phyloP scores from a whole-genome alignment of 2,113 vertebrate species.

The human region GRCh38 chr6:144738001-144738500 shows the following conservation, averaged over 20 bases:
- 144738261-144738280: neutral
- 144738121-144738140: neutral
- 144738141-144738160: neutral
- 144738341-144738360: too few relatives aligned
- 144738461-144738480: neutral
- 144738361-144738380: accelerated
- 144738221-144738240: neutral
- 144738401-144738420: neutral
- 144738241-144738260: neutral
- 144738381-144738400: neutral
- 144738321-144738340: neutral
- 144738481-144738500: accelerated
- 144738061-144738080: neutral
- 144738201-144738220: neutral
- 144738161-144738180: neutral
- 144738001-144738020: neutral
- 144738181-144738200: neutral
- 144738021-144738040: neutral
- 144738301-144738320: neutral
- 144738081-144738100: neutral
- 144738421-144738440: neutral
- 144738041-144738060: neutral
- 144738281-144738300: neutral
- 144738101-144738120: neutral
- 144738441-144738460: neutral